phyloP scores from a whole-genome alignment of 2,888 invertebrate species.

The Auanema sp. region DNA sequence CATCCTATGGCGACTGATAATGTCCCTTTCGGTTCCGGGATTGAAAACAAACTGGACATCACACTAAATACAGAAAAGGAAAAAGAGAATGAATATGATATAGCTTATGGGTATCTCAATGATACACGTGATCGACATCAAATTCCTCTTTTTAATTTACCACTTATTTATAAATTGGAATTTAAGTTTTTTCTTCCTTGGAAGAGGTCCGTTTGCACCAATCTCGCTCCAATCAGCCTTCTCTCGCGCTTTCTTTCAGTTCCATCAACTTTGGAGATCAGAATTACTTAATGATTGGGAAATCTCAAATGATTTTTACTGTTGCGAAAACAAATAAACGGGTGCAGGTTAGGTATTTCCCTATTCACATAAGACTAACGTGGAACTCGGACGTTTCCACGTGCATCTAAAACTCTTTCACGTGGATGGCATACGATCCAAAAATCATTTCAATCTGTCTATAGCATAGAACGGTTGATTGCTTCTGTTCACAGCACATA shows the following conservation, averaged over 20 bases:
- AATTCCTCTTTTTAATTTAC: slow-evolving; percentile 39
- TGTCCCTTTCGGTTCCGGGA: no score
- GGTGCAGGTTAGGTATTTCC: slow-evolving; percentile 8
- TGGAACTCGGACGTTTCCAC: no score
- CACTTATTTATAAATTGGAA: slow-evolving; percentile 33
- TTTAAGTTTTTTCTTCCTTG: slow-evolving; percentile 41
- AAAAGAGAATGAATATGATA: no score
- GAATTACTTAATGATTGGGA: slow-evolving; percentile 44
- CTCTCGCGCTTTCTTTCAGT: slow-evolving; percentile 16
- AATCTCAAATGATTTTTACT: slow-evolving; percentile 26
- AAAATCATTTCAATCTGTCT: no score
- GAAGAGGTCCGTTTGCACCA: slow-evolving; percentile 24
- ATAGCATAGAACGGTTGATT: no score
- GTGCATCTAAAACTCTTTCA: no score
- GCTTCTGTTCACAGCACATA: neutral
- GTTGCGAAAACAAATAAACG: slow-evolving; percentile 17
- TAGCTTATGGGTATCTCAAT: slow-evolving; percentile 20
- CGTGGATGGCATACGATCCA: no score
- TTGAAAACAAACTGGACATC: no score
- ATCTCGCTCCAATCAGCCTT: neutral
- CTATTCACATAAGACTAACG: no score
- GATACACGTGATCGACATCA: slow-evolving; percentile 29
- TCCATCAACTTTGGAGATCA: slow-evolving; percentile 35
- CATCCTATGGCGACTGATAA: no score
- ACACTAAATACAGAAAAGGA: no score